These are phyloP conservation scores for Muschampia staudingeri DNA, from an alignment of 2,888 invertebrate species.

Conservation along the genomic window DNA sequence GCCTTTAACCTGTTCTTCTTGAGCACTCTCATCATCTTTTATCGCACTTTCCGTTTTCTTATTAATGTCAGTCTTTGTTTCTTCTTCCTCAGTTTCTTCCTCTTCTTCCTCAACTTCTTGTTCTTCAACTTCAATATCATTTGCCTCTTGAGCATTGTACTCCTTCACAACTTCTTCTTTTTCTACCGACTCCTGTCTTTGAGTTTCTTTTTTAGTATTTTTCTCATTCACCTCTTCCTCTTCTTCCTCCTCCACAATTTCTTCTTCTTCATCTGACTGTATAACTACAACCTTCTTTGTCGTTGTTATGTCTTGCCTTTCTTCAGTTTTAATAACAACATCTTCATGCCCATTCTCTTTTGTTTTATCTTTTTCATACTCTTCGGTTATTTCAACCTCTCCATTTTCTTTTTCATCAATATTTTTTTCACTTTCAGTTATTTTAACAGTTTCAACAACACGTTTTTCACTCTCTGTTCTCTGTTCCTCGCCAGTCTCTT, in stretches of 20 bases:
- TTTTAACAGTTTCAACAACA: constrained; percentile 47
- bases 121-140: constrained; percentile 66
- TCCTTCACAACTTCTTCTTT: constrained; percentile 66
- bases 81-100: constrained; percentile 53
- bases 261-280: constrained; percentile 75
- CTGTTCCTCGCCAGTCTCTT: constrained; percentile 59
- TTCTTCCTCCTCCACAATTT: constrained; percentile 73
- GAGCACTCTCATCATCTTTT: constrained; percentile 63
- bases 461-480: constrained; percentile 18
- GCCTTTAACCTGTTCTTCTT: constrained; percentile 62
- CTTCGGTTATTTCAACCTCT: constrained; percentile 64
- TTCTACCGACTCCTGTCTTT: constrained; percentile 46
- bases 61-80: constrained; percentile 45
- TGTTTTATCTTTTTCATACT: constrained; percentile 66
- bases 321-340: constrained; percentile 78
- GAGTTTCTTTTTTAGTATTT: constrained; percentile 56
- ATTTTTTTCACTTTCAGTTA: constrained; percentile 32
- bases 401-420: background rate
- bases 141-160: constrained; percentile 62
- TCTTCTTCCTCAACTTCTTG: constrained; percentile 70
- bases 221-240: constrained; percentile 69
- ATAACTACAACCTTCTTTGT: constrained; percentile 82
- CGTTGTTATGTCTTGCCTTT: constrained; percentile 79
- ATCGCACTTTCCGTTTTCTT: constrained; percentile 42
- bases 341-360: constrained; percentile 71